phyloP scores from a whole-genome alignment of 2,888 invertebrate genomes.

The Leucophora obtusa region DNA sequence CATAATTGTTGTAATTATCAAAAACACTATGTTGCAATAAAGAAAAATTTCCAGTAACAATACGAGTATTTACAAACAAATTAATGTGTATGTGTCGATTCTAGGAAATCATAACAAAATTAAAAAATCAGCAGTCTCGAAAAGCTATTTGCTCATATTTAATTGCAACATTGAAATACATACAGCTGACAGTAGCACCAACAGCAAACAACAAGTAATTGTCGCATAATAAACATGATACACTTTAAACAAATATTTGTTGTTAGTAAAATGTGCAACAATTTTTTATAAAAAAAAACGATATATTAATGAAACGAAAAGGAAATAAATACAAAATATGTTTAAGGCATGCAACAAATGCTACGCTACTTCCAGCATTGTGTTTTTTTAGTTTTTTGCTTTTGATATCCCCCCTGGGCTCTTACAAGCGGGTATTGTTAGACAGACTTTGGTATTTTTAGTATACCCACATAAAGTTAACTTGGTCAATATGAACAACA shows the following conservation, averaged over 20 bases:
- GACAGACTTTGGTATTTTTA: too few species aligned
- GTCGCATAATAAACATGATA: constrained; percentile 59
- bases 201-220: constrained; percentile 38
- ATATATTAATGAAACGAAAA: constrained; percentile 6
- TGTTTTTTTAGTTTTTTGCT: background rate
- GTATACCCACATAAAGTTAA: background rate
- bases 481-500: background rate
- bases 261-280: constrained; percentile 11
- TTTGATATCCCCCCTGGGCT: too few species aligned
- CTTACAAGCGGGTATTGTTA: too few species aligned
- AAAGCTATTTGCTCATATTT: background rate
- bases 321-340: constrained; percentile 8
- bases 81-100: constrained; percentile 38
- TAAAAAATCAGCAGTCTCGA: background rate
- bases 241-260: constrained; percentile 51
- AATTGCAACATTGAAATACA: background rate
- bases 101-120: constrained; percentile 40
- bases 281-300: background rate
- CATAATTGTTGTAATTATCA: constrained; percentile 52
- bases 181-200: background rate
- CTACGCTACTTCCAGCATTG: constrained; percentile 35
- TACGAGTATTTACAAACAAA: background rate
- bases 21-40: constrained; percentile 46
- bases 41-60: background rate
- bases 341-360: constrained; percentile 34